Evolutionary conservation across 2,888 invertebrate genomes (phyloP).

Genomic region (Agrochola lychnidis): DNA sequence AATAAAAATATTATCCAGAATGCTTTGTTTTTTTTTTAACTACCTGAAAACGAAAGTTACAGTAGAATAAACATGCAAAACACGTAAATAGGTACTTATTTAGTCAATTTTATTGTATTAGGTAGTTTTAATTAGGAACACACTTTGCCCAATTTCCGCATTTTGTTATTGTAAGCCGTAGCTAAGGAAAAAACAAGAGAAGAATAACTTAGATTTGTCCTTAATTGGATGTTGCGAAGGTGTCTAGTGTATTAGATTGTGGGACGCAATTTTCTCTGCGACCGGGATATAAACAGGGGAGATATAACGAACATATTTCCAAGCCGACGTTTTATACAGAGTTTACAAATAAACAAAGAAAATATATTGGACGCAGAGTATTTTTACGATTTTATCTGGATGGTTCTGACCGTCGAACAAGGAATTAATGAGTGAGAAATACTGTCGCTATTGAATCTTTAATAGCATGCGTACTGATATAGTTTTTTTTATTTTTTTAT

Average conservation of each 20-base stretch:
- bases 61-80: neutral
- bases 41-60: neutral
- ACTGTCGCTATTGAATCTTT: neutral
- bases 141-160: neutral
- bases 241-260: slow-evolving; percentile 76
- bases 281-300: slow-evolving; percentile 68
- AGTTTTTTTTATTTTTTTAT: too few relatives aligned
- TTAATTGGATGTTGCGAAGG: slow-evolving; percentile 76
- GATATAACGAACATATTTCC: slow-evolving; percentile 71
- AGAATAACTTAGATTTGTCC: slow-evolving; percentile 75
- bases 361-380: slow-evolving; percentile 51
- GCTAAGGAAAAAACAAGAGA: slow-evolving; percentile 65
- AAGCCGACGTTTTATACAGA: slow-evolving; percentile 54
- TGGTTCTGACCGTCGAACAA: slow-evolving; percentile 17
- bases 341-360: slow-evolving; percentile 68
- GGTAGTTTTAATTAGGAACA: neutral
- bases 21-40: slow-evolving; percentile 8
- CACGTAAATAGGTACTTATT: neutral
- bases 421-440: slow-evolving; percentile 11
- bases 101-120: neutral
- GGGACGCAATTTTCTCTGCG: slow-evolving; percentile 76
- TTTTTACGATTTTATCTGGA: slow-evolving; percentile 43
- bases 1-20: slow-evolving; percentile 3
- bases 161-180: slow-evolving; percentile 33
- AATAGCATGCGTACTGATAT: too few relatives aligned